Conservation (phyloP, 2,888 invertebrate species). For the Crematogaster levior region DNA sequence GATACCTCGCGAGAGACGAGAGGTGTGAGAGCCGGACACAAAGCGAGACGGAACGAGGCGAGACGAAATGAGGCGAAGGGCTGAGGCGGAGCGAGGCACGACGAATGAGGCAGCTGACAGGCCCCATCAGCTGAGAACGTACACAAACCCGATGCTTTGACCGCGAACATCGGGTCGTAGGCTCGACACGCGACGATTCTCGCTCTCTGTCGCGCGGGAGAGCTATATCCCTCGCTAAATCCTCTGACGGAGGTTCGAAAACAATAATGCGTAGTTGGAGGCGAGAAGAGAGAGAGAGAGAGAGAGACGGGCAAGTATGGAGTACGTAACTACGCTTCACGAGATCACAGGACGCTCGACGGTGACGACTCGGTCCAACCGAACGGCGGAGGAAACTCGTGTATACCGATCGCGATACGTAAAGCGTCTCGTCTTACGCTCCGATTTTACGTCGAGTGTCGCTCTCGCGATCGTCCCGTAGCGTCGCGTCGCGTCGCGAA, state of each 20-base stretch:
- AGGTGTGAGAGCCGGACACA: not conserved
- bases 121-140: slow-evolving; percentile 83
- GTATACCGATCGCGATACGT: not conserved
- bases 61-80: not conserved
- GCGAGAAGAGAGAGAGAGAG: slow-evolving; percentile 17
- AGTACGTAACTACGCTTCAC: not conserved
- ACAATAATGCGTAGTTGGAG: slow-evolving; percentile 71
- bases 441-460: not conserved
- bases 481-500: not conserved
- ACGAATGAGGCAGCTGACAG: slow-evolving; percentile 81
- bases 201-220: slow-evolving; percentile 36
- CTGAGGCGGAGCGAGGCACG: slow-evolving; percentile 16
- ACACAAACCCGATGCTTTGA: slow-evolving; percentile 77
- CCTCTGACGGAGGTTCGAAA: slow-evolving; percentile 29
- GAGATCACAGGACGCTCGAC: not conserved
- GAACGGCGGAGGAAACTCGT: not conserved
- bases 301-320: slow-evolving; percentile 41
- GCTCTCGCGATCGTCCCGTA: not conserved
- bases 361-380: not conserved
- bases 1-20: not conserved
- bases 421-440: not conserved
- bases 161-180: slow-evolving; percentile 43
- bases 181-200: slow-evolving; percentile 51
- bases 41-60: not conserved
- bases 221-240: slow-evolving; percentile 1